Conservation (phyloP, 2,113 vertebrate genomes). For the Tiliqua scincoides region DNA sequence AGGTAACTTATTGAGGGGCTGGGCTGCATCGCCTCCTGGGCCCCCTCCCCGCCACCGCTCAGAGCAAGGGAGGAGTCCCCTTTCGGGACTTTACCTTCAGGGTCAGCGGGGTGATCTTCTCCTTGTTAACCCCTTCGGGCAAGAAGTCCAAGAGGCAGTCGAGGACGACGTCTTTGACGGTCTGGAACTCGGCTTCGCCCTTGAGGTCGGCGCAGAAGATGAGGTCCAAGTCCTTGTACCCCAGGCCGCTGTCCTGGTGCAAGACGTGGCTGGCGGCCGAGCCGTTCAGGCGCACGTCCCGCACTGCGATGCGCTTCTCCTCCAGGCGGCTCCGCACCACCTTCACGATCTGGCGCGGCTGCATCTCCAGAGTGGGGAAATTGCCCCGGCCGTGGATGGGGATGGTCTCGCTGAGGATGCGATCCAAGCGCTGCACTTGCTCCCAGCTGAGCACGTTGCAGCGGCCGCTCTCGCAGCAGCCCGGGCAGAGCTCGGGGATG, state of each 20-base stretch:
- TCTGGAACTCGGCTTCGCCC: constrained; percentile 95
- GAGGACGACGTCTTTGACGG: constrained; percentile 95
- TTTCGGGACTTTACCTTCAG: constrained; percentile 86
- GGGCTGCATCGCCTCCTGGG: neutral
- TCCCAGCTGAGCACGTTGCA: constrained; percentile 95
- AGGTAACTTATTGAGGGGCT: neutral
- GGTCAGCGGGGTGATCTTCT: constrained; percentile 94
- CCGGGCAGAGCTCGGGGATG: constrained; percentile 57
- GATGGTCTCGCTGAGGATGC: constrained; percentile 93
- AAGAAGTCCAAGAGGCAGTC: constrained; percentile 98
- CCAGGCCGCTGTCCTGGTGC: constrained; percentile 94
- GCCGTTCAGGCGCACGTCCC: constrained; percentile 94
- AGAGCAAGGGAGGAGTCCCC: neutral
- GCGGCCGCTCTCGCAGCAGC: constrained; percentile 76
- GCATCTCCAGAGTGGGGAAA: constrained; percentile 97
- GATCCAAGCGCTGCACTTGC: constrained; percentile 96
- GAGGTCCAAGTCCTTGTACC: constrained; percentile 98
- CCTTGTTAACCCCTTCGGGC: constrained; percentile 96
- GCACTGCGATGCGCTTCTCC: constrained; percentile 87
- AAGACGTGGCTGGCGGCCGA: constrained; percentile 96
- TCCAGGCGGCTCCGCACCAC: constrained; percentile 93
- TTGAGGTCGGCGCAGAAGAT: constrained; percentile 96
- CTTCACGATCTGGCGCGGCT: constrained; percentile 94
- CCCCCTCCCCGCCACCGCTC: too few species aligned
- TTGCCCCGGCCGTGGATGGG: constrained; percentile 98